phyloP scores from a whole-genome alignment of 1,140 invertebrate species.

The Platyura marginata region DNA sequence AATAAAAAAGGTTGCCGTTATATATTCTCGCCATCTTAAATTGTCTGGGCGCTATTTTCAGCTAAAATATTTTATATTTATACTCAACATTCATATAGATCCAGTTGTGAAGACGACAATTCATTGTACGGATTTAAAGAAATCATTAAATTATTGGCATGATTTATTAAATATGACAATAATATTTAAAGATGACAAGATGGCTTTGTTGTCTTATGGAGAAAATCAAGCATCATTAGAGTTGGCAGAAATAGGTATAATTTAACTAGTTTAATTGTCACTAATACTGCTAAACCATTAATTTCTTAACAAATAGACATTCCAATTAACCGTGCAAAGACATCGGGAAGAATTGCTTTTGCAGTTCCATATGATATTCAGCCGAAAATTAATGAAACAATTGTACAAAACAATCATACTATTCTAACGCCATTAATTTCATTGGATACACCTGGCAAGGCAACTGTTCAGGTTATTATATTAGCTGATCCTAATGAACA shows the following conservation, averaged over 20 bases:
- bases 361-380: constrained; percentile 62
- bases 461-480: constrained; percentile 88
- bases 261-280: too few relatives aligned
- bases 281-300: too few relatives aligned
- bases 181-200: constrained; percentile 36
- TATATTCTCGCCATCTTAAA: too few relatives aligned
- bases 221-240: constrained; percentile 59
- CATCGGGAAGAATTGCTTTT: constrained; percentile 91
- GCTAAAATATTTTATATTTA: too few relatives aligned
- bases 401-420: constrained; percentile 50
- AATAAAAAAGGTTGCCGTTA: too few relatives aligned
- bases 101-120: constrained; percentile 67
- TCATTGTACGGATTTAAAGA: constrained; percentile 55
- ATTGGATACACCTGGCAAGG: constrained; percentile 91
- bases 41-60: too few relatives aligned
- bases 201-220: constrained; percentile 46
- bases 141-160: constrained; percentile 69
- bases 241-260: constrained; percentile 46
- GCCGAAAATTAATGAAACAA: constrained; percentile 48
- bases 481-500: constrained; percentile 91
- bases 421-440: constrained; percentile 77
- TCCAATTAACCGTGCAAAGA: constrained; percentile 66
- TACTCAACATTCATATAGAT: too few relatives aligned
- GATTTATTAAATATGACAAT: constrained; percentile 55
- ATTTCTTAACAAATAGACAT: too few relatives aligned